Evolutionary conservation across 2,888 invertebrate genomes (phyloP).

Genomic region (Synergus itoensis): DNA sequence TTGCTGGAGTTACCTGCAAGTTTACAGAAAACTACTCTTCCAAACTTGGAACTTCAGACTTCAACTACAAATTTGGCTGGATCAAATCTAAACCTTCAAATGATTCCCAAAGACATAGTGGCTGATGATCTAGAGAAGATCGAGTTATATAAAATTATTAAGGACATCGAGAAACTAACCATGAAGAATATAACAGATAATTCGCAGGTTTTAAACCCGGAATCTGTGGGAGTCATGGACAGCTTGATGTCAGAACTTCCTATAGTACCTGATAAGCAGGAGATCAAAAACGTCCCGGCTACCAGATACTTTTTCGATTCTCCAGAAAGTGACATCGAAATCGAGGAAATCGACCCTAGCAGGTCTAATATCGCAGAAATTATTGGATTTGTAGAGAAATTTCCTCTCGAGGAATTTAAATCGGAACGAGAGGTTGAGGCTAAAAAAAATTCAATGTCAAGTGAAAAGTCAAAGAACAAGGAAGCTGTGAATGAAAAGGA

Average conservation of each 20-base stretch:
- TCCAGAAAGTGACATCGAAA: slow-evolving; percentile 79
- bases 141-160: slow-evolving; percentile 75
- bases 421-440: slow-evolving; percentile 44
- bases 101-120: slow-evolving; percentile 69
- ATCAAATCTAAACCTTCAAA: slow-evolving; percentile 47
- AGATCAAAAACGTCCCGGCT: slow-evolving; percentile 77
- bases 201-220: slow-evolving; percentile 61
- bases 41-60: slow-evolving; percentile 58
- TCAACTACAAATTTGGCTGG: slow-evolving; percentile 52
- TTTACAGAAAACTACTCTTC: slow-evolving; percentile 69
- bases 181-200: slow-evolving; percentile 73
- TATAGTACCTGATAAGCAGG: slow-evolving; percentile 64
- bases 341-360: slow-evolving; percentile 80
- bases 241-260: slow-evolving; percentile 56
- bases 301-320: slow-evolving; percentile 78
- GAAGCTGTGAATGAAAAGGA: not conserved
- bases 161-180: slow-evolving; percentile 74
- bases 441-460: slow-evolving; percentile 18
- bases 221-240: slow-evolving; percentile 56
- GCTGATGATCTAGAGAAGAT: slow-evolving; percentile 73
- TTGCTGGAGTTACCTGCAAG: slow-evolving; percentile 80
- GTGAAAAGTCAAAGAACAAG: not conserved
- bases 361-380: slow-evolving; percentile 80
- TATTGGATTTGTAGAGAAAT: slow-evolving; percentile 70
- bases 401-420: slow-evolving; percentile 38